Base-by-base conservation (phyloP, 1,140 invertebrate genomes). In the Nymphalis io region DNA sequence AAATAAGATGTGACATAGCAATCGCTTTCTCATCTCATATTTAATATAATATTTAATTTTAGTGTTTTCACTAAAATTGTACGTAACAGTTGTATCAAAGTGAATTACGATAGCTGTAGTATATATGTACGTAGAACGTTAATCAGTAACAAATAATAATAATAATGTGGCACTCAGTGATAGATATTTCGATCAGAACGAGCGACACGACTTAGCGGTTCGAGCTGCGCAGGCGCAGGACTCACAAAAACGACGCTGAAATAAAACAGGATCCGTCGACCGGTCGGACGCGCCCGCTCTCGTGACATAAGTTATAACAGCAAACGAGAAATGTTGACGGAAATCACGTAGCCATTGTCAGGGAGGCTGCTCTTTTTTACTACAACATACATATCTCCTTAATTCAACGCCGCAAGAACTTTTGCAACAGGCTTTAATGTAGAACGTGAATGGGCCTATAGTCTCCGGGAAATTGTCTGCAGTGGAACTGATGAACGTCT, bases 281-380 rank as follows among this genome's bases (percentile, higher is more conserved):
- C 60, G 60, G 60, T 63, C 46, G 46, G 13, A n/a, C 42, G 27
- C 27, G 27, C 58, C 38, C 27, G 33, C 12, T 44, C 51, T 55
- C 51, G 51, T 55, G 51, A 53, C 60, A 51, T 63, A 70, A 78
- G 68, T 73, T 73, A 72, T 71, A 75, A 33, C 27, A 33, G 69
- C 51, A 61, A 60, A 62, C 59, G 74, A 76, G 74, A 77, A 72
- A 76, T 71, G 76, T 78, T 81, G 70, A 69, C 76, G 83, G 83
- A 83, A 83, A 80, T 77, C 79, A 82, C 74, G 74, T 75, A 66
- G 70, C 66, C 72, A 66, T 73, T 70, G 74, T 73, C 51, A 73
- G 66, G 44, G n/a, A 55, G 58, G 58, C 42, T 62, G 51, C 60
- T 68, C 46, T 64, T 74, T 73, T 64, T 64, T 70, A 63, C 60